phyloP scores from a whole-genome alignment of 2,113 vertebrate genomes.

The Mobula birostris region DNA sequence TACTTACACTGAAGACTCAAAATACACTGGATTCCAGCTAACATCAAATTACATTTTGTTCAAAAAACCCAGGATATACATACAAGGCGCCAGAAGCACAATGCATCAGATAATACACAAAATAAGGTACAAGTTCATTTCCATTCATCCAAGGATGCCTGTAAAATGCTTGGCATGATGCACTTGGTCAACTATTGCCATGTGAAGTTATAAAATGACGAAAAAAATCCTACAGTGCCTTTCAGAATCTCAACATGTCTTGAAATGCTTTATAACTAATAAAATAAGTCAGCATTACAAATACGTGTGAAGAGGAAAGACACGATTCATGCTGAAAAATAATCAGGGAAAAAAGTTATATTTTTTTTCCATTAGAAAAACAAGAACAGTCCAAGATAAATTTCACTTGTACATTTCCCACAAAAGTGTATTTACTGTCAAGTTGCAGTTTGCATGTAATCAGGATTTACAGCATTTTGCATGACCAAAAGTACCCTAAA shows the following conservation, averaged over 20 bases:
- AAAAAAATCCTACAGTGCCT: neutral
- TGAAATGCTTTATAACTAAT: too few relatives aligned
- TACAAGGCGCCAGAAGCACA: neutral
- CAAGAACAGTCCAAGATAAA: too few relatives aligned
- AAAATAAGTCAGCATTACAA: too few relatives aligned
- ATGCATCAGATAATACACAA: neutral
- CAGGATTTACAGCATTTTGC: neutral
- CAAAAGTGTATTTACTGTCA: neutral
- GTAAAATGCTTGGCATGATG: neutral
- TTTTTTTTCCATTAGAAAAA: neutral
- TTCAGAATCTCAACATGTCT: too few relatives aligned
- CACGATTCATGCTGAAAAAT: neutral
- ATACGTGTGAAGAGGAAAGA: neutral
- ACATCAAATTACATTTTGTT: neutral
- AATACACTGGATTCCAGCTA: neutral
- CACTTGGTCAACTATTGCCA: neutral
- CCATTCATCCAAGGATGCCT: neutral
- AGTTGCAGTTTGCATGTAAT: neutral
- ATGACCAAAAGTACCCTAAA: neutral
- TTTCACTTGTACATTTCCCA: too few relatives aligned
- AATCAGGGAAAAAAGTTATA: too few relatives aligned
- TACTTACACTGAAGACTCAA: neutral
- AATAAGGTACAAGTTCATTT: neutral
- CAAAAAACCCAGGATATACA: neutral
- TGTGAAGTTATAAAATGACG: neutral